A percentile compares a stretch with the other conserved stretches of the same genome.
phyloP scores from a whole-genome alignment of 1,140 invertebrate genomes.

The Zaprionus vittiger region DNA sequence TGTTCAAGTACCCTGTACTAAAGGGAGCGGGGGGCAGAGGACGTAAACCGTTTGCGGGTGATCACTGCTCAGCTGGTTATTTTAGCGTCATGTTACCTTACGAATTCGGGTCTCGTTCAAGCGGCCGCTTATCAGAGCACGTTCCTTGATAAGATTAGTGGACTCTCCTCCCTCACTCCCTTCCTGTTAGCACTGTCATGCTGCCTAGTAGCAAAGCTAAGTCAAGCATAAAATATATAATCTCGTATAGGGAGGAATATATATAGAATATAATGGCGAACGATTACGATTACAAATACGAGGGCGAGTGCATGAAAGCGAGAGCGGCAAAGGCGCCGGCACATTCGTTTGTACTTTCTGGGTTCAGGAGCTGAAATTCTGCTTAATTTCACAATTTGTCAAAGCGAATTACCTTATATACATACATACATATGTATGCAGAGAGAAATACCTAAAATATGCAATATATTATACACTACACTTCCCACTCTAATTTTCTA shows the following conservation, averaged over 20 bases:
- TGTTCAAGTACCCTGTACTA: background rate
- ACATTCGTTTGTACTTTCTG: background rate
- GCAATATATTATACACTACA: background rate
- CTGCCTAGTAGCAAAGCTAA: conserved; percentile 33
- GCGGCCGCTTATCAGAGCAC: conserved; percentile 66
- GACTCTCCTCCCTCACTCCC: conserved; percentile 25
- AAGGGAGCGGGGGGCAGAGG: background rate
- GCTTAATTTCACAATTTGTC: conserved; percentile 26
- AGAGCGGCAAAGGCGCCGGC: conserved; percentile 11
- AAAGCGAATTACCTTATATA: background rate
- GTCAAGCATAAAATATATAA: conserved; percentile 33
- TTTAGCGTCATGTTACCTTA: conserved; percentile 37
- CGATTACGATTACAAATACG: background rate
- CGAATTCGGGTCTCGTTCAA: background rate
- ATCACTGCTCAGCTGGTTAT: conserved; percentile 31
- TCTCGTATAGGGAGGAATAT: conserved; percentile 1
- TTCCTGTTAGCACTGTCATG: conserved; percentile 22
- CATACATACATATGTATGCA: background rate
- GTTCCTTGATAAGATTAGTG: conserved; percentile 67
- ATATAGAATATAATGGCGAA: background rate
- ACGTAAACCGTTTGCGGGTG: background rate
- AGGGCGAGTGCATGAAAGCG: background rate
- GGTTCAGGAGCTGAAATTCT: background rate
- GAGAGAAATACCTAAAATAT: background rate
- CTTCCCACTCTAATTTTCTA: background rate